Conservation (phyloP, 2,113 vertebrate species). For the Monarcha castaneiventris region DNA sequence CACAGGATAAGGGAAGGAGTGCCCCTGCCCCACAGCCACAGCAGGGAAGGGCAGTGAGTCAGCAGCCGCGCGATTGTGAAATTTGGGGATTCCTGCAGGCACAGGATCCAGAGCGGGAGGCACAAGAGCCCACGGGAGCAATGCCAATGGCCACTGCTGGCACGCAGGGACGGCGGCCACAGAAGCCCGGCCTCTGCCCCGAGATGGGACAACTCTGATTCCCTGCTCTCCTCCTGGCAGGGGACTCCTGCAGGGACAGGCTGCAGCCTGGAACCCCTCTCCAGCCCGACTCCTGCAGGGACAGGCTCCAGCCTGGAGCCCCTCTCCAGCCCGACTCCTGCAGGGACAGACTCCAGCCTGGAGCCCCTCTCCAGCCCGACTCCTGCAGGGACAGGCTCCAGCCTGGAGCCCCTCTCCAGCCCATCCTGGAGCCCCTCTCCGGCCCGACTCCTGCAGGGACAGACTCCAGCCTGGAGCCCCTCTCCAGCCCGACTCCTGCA, state of each 20-base stretch:
- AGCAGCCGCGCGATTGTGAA: accelerated
- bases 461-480: too few species aligned
- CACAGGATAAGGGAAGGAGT: neutral
- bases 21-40: neutral
- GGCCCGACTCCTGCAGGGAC: neutral
- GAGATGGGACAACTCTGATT: accelerated
- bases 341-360: too few species aligned
- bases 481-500: too few species aligned
- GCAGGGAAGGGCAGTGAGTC: neutral
- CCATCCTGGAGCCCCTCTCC: neutral
- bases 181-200: neutral
- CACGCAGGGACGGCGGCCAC: neutral
- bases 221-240: neutral
- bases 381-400: too few species aligned
- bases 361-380: too few species aligned
- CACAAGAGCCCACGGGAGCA: accelerated
- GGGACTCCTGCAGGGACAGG: neutral
- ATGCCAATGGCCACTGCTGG: accelerated
- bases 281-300: neutral
- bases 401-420: too few species aligned
- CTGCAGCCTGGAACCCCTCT: neutral
- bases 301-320: too few species aligned
- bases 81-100: neutral
- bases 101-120: neutral
- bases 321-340: too few species aligned